A percentile compares a stretch with the other conserved stretches of the same genome.
phyloP scores from a whole-genome alignment of 2,113 vertebrate genomes.

The Varanus komodoensis region DNA sequence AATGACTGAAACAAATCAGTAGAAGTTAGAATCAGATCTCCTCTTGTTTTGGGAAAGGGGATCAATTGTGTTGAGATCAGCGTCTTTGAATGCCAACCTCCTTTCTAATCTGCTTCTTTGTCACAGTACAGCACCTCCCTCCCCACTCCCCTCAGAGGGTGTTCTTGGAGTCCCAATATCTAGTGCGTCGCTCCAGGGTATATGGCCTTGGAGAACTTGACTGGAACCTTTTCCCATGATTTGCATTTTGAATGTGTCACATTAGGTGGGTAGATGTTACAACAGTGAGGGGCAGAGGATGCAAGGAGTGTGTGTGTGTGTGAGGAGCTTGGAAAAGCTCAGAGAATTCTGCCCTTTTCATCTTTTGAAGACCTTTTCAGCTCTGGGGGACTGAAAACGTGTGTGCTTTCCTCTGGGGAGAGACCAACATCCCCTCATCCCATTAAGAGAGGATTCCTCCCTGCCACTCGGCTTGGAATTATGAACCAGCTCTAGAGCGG shows the following conservation, averaged over 20 bases:
- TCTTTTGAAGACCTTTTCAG: slow-evolving; percentile 16
- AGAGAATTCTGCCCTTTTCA: neutral
- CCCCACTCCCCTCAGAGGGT: neutral
- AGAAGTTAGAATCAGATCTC: slow-evolving; percentile 19
- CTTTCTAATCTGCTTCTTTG: neutral
- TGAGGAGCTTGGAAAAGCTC: neutral
- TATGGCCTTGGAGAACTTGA: no score
- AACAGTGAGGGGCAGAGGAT: neutral
- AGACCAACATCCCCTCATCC: neutral
- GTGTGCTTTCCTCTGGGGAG: slow-evolving; percentile 16
- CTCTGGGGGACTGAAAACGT: neutral
- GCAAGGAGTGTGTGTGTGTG: neutral
- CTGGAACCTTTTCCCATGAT: neutral
- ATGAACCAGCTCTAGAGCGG: neutral
- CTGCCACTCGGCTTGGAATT: neutral
- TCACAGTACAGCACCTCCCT: neutral
- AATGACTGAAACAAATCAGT: slow-evolving; percentile 30
- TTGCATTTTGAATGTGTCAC: neutral
- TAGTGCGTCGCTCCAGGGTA: fast-evolving
- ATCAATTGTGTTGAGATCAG: neutral
- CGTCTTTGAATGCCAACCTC: neutral
- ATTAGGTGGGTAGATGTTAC: neutral
- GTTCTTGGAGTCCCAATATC: neutral
- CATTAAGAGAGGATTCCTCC: neutral
- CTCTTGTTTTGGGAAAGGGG: neutral